Evolutionary conservation across 2,888 invertebrate species (phyloP).

Genomic region (Tineola bisselliella): DNA sequence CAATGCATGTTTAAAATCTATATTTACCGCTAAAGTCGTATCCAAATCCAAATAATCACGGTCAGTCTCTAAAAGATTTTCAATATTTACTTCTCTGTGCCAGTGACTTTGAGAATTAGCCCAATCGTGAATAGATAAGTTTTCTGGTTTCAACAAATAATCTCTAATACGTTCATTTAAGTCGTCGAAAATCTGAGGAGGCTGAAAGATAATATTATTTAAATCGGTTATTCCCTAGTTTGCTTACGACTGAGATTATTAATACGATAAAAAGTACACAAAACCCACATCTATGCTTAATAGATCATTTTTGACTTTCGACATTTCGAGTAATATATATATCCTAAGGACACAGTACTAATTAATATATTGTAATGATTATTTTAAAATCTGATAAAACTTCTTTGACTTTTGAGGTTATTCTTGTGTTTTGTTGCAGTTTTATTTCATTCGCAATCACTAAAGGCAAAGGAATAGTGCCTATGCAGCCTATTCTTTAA

Average conservation of each 20-base stretch:
- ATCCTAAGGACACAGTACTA: too few species aligned
- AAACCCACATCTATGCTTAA: background rate
- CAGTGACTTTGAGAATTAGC: conserved; percentile 75
- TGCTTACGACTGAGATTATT: too few species aligned
- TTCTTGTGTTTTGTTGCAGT: too few species aligned
- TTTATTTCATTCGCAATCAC: too few species aligned
- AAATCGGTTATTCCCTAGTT: too few species aligned
- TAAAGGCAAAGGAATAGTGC: too few species aligned
- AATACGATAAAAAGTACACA: too few species aligned
- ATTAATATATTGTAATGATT: too few species aligned
- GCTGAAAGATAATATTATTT: conserved; percentile 23
- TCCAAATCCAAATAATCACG: conserved; percentile 33
- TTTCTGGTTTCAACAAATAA: conserved; percentile 74
- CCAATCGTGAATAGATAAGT: conserved; percentile 77
- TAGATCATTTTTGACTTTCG: background rate
- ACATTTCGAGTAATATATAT: background rate
- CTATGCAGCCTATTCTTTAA: too few species aligned
- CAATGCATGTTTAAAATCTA: background rate
- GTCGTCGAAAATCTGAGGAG: conserved; percentile 74
- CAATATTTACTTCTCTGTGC: conserved; percentile 63
- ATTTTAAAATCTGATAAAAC: too few species aligned
- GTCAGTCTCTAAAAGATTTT: conserved; percentile 59
- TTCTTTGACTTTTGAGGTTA: too few species aligned
- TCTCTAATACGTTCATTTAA: conserved; percentile 72
- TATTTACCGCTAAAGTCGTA: conserved; percentile 45